A percentile compares a stretch with the other conserved stretches of the same genome.
phyloP scores from a whole-genome alignment of 2,113 vertebrate species.

The Trematocara marginatum region DNA sequence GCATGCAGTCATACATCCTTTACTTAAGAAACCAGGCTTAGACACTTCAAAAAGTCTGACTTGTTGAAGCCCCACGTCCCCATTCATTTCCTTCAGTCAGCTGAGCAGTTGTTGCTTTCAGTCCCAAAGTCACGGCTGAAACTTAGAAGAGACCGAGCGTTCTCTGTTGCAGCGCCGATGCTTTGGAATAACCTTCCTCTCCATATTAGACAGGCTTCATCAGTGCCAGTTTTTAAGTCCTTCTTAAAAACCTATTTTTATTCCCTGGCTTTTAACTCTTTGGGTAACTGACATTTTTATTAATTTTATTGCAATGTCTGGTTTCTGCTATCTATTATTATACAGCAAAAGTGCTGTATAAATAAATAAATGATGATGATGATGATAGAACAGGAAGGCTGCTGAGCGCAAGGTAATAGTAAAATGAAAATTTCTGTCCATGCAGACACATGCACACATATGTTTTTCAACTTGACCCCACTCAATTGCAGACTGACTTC shows the following conservation, averaged over 20 bases:
- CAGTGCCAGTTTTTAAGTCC: not conserved
- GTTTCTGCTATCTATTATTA: not conserved
- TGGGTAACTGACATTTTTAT: no score
- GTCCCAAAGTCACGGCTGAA: no score
- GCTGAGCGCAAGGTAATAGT: not conserved
- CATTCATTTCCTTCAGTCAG: no score
- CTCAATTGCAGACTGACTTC: not conserved
- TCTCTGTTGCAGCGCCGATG: not conserved
- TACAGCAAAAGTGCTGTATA: not conserved
- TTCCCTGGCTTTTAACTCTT: no score
- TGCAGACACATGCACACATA: not conserved
- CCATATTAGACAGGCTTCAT: not conserved
- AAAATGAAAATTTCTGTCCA: not conserved
- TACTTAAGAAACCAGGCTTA: not conserved
- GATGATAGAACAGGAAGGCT: not conserved
- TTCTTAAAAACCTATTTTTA: no score
- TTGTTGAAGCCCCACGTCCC: no score
- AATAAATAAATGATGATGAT: not conserved
- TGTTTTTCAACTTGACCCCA: not conserved
- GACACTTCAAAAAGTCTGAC: not conserved
- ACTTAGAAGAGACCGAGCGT: no score
- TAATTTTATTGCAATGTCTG: no score
- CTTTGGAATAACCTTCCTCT: not conserved
- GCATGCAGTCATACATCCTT: not conserved
- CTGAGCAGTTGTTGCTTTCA: no score